Percentiles rank a stretch among this genome's conserved stretches.
Conservation (phyloP, 1,140 invertebrate genomes). For the Rhyzopertha dominica region DNA sequence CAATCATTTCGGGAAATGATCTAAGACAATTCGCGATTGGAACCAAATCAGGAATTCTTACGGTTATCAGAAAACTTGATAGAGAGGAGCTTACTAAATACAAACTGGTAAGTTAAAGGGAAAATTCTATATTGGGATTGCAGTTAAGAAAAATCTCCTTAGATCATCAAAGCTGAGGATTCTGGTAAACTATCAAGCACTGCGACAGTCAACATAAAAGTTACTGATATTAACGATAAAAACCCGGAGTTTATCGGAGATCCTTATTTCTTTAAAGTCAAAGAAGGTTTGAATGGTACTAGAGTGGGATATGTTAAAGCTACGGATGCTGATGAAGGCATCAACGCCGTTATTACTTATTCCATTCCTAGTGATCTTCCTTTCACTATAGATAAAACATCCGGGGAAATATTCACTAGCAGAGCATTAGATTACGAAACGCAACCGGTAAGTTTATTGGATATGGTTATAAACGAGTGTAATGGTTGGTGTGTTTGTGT, state of each 20-base stretch:
- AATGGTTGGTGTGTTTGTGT: slow-evolving; percentile 9
- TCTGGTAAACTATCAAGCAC: slow-evolving; percentile 74
- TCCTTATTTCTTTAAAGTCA: slow-evolving; percentile 75
- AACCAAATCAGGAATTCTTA: slow-evolving; percentile 73
- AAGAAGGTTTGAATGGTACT: slow-evolving; percentile 67
- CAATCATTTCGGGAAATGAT: slow-evolving; percentile 80
- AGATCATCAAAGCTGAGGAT: slow-evolving; percentile 82
- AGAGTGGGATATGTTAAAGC: slow-evolving; percentile 76
- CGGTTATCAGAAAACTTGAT: slow-evolving; percentile 76
- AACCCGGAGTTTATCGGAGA: slow-evolving; percentile 74
- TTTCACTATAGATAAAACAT: slow-evolving; percentile 71
- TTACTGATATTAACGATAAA: slow-evolving; percentile 88
- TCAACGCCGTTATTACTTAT: slow-evolving; percentile 61
- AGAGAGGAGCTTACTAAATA: slow-evolving; percentile 81
- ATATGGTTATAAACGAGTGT: not conserved
- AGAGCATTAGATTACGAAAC: slow-evolving; percentile 78
- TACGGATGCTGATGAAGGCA: slow-evolving; percentile 73
- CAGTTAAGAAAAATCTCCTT: slow-evolving; percentile 11
- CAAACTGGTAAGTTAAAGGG: slow-evolving; percentile 68
- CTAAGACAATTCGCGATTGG: slow-evolving; percentile 79
- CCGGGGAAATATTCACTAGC: slow-evolving; percentile 72
- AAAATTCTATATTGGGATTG: slow-evolving; percentile 15
- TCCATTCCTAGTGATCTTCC: slow-evolving; percentile 71
- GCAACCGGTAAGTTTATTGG: slow-evolving; percentile 56
- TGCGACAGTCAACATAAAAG: slow-evolving; percentile 79